Evolutionary conservation across 2,113 vertebrate species (phyloP).

Genomic region (Ranitomeya imitator): DNA sequence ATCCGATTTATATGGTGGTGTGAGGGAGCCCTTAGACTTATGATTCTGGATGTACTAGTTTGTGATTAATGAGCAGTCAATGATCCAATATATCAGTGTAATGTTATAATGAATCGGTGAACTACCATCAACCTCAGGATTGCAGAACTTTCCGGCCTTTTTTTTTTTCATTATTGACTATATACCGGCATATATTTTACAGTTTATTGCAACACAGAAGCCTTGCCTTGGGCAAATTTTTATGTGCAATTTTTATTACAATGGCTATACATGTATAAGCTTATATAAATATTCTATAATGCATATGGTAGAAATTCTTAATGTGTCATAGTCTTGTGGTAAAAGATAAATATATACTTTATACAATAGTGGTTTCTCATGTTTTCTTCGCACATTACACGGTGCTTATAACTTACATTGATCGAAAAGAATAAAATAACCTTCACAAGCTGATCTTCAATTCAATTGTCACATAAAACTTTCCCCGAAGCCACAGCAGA

Average conservation of each 20-base stretch:
- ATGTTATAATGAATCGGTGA: neutral
- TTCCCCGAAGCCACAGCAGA: slow-evolving; percentile 17
- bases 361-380: neutral
- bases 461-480: slow-evolving; percentile 23
- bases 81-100: neutral
- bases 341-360: neutral
- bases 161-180: neutral
- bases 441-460: slow-evolving; percentile 17
- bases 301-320: neutral
- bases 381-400: neutral
- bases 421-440: slow-evolving; percentile 15
- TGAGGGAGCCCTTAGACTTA: too few relatives aligned
- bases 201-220: neutral
- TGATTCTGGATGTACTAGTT: too few relatives aligned
- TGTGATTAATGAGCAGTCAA: too few relatives aligned
- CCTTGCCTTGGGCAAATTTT: neutral
- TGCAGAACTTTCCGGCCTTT: too few relatives aligned
- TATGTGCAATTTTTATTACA: neutral
- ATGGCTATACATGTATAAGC: neutral
- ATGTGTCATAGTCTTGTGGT: neutral
- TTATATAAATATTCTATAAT: neutral
- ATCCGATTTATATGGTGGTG: too few relatives aligned
- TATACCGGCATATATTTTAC: neutral
- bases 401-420: neutral
- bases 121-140: neutral